Evolutionary conservation across 1,140 invertebrate genomes (phyloP), one percentile per base, ranked within the genome.

Genomic region (Lepidurus couesii): DNA sequence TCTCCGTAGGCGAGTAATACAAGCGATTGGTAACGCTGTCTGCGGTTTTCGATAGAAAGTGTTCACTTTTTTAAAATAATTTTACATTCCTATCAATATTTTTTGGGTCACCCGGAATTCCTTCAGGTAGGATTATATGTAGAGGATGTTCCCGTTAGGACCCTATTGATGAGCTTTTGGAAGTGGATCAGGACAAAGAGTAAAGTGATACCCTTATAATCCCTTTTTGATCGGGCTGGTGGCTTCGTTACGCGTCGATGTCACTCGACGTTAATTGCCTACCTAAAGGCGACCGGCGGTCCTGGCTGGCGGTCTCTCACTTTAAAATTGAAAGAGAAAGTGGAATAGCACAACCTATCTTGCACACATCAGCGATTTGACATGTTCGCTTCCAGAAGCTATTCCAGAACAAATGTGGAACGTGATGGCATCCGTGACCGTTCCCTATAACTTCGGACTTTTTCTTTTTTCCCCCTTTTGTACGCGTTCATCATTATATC

Each of bases 1-100:
- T 65, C 53, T 65, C 53, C 53, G 53, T 65, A 65, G 53, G 53
- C 53, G 53, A 65, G 53, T 65, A 65, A 65, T 65, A 65, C 16
- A 65, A 65, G 53, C 53, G 53, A 65, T 65, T 65, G 53, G 53
- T 21, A 65, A 65, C 53, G 53, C 53, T 21, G 53, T 65, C 53
- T 65, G 53, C 53, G 53, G 53, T 65, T 65, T 34, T 65, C n/a
- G 13, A 65, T 65, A 65, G 53, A 65, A 65, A 65, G 53, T 21
- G 53, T 21, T 65, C 13, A 65, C 0, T 65, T 65, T 34, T 34
- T 34, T 34, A n/a, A n/a, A n/a, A 34, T 34, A 34, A 34, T 34
- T 34, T 3, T 34, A 34, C 34, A 34, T 34, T 34, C 34, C 34
- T 34, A 34, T 4, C 34, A 34, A 34, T 3, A 3, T 34, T 34